These are phyloP conservation scores for Heteractis magnifica DNA, from an alignment of 92 coral and sea anemone species.

Conservation along the genomic window DNA sequence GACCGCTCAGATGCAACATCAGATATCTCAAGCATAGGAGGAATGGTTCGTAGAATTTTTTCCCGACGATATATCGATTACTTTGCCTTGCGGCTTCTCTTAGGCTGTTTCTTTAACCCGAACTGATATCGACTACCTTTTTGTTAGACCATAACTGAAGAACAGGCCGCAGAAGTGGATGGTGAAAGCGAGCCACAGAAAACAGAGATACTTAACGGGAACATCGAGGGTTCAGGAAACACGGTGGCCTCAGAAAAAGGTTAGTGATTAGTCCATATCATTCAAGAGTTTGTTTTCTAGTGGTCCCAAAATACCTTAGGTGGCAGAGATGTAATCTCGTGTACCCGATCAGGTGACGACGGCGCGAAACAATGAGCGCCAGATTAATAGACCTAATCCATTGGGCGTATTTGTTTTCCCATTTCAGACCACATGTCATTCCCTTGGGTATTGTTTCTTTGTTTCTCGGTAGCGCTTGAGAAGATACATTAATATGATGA, in stretches of 20 bases:
- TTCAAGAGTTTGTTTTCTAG: no score
- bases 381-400: no score
- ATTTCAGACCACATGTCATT: no score
- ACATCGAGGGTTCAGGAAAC: not conserved
- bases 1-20: constrained; percentile 74
- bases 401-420: no score
- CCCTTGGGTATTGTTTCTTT: no score
- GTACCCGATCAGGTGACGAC: no score
- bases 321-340: no score
- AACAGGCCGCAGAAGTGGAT: constrained; percentile 7
- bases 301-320: no score
- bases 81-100: not conserved
- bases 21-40: constrained; percentile 76
- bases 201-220: not conserved
- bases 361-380: no score
- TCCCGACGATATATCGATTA: not conserved
- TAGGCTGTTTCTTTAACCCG: not conserved
- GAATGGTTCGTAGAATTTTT: constrained; percentile 60
- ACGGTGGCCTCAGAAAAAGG: constrained; percentile 11
- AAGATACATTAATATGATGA: no score
- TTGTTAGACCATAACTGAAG: constrained; percentile 28
- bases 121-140: not conserved
- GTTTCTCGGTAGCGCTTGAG: no score
- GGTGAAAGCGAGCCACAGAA: constrained; percentile 8
- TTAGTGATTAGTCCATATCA: not conserved